Evolutionary conservation across 2,888 invertebrate species (phyloP), one percentile per base, ranked within the genome.

Genomic region (Exephanes ischioxanthus): DNA sequence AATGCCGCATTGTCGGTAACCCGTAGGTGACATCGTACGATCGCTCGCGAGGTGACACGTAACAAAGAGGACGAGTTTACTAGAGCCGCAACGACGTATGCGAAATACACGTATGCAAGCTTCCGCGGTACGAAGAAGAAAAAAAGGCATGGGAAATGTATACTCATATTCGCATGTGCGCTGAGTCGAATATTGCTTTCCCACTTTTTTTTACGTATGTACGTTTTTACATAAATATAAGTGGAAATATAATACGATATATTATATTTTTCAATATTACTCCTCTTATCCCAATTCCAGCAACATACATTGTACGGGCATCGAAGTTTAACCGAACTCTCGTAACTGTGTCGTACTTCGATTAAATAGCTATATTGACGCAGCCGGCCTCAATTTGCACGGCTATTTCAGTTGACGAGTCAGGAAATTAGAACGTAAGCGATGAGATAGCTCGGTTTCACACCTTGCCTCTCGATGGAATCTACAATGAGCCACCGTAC

Each of bases 1-100:
- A 91, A 91, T 90, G 67, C 77, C 71, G 83, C 80, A 90, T 89
- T 90, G 89, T 90, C 87, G 88, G 90, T 89, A 91, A 91, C 91
- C 91, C 89, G 88, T 78, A 79, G 85, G 82, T 91, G 90, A 91
- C 91, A 90, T 87, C 88, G 87, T 82, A 85, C 83, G 84, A 86
- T 86, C 84, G 84, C 78, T 67, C 53, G 78, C 58, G 83, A 87
- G 83, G 87, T 86, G 80, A 86, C 80, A 77, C 79, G 72, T 76
- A 83, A 86, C 84, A 83, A 83, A 86, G 80, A 84, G 84, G 70
- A 79, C 61, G 79, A 48, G 51, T 67, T 67, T 53, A 63, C 45
- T 22, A 19, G 68, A 78, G 71, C 16, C 63, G 22, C 76, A 37
- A 48, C 78, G 63, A 76, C 75, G 82, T 82, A 75, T 73, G 68